Evolutionary conservation across 2,888 invertebrate genomes (phyloP), one percentile per base, ranked within the genome.

Genomic region (Ptychoptera contaminata): DNA sequence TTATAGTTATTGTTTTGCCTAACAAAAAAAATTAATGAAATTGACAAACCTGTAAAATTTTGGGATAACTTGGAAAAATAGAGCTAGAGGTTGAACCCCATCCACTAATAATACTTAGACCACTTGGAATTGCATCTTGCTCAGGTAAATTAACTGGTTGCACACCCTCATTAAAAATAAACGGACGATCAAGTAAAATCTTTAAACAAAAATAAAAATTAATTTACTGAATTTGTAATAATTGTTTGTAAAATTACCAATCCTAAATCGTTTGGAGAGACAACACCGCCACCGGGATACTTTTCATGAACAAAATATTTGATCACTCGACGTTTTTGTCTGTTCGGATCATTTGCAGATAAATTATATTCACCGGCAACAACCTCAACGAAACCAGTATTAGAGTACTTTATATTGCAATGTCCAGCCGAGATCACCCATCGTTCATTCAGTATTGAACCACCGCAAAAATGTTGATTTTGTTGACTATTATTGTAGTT

Each of bases 141-240:
- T 15, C 11, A 2, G 40, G 40, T 15, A 40, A 16, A 32, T 4
- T 2, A 3, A 40, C 32, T 14, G 32, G 16, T 40, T 40, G 14
- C 10, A 40, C 40, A 40, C n/a, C 30, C 31, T 40, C 40, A n/a
- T 40, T 40, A 16, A 40, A 40, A 31, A 15, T 8, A 40, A 40
- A 40, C 10, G 40, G 40, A 31, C 16, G 8, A 10, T 32, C 32
- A 1, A 40, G 14, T 40, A 23, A 23, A 23, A 23, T 23, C 23
- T 23, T 5, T 7, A 23, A 23, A 23, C 23, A 23, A 23, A 23
- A 23, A 23, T 23, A 23, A 23, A 23, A 23, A 23, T 5, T 3
- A 23, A 23, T 23, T n/a, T n/a, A n/a, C 23, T 5, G 7, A 23
- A 23, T 23, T 23, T 23, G 23, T 7, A 7, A 23, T 23, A 23